A percentile compares a stretch with the other conserved stretches of the same genome.
phyloP scores from a whole-genome alignment of 2,888 invertebrate species.

The Ophion costatus region DNA sequence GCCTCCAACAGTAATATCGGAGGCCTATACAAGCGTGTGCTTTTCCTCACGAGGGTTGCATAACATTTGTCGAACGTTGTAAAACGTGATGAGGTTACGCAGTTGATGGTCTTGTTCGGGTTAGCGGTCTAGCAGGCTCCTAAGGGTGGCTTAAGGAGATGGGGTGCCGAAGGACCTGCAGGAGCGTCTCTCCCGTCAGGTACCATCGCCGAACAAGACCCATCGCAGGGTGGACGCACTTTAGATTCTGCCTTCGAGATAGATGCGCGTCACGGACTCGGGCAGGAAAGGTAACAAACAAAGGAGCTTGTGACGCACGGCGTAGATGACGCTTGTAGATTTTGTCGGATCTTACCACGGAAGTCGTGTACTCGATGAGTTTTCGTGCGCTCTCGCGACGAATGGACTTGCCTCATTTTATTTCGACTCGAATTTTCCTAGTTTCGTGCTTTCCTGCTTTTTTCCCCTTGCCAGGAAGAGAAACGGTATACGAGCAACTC shows the following conservation, averaged over 20 bases:
- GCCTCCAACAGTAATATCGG: no score
- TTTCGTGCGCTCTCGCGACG: conserved; percentile 24
- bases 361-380: conserved; percentile 72
- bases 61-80: conserved; percentile 24
- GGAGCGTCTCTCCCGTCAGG: conserved; percentile 10
- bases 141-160: conserved; percentile 15
- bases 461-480: conserved; percentile 36
- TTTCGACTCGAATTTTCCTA: conserved; percentile 16
- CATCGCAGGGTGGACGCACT: conserved; percentile 70
- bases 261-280: conserved; percentile 68
- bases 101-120: conserved; percentile 30
- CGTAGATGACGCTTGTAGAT: conserved; percentile 76
- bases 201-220: not conserved
- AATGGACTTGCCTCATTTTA: conserved; percentile 14
- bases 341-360: conserved; percentile 74
- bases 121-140: conserved; percentile 13
- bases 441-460: conserved; percentile 5
- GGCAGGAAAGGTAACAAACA: conserved; percentile 34
- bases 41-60: conserved; percentile 13
- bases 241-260: conserved; percentile 77
- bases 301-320: conserved; percentile 58
- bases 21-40: no score
- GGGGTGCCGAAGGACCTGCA: not conserved
- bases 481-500: conserved; percentile 28
- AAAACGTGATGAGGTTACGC: conserved; percentile 21